Conservation (phyloP, 1,140 invertebrate genomes). For the Galendromus occidentalis region DNA sequence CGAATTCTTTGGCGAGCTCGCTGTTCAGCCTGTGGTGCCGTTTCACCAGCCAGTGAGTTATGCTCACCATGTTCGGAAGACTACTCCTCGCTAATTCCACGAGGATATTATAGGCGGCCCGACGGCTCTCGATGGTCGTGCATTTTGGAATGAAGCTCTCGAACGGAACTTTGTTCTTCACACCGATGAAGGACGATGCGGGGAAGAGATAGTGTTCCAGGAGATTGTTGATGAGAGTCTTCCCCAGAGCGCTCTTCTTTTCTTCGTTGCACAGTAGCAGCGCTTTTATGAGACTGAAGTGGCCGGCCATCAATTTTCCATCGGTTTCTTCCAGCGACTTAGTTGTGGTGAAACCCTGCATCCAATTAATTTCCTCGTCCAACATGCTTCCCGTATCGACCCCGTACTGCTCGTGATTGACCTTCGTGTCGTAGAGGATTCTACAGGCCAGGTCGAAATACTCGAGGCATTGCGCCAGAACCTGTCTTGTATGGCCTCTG, state of each 20-base stretch:
- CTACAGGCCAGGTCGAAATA: conserved; percentile 34
- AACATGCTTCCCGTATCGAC: conserved; percentile 30
- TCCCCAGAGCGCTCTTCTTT: conserved; percentile 26
- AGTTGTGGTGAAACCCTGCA: conserved; percentile 29
- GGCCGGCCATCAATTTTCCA: conserved; percentile 31
- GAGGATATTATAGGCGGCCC: conserved; percentile 32
- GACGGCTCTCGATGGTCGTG: conserved; percentile 27
- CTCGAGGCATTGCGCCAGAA: conserved; percentile 30
- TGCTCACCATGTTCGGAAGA: conserved; percentile 26
- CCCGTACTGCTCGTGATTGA: conserved; percentile 28
- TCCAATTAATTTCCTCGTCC: conserved; percentile 34
- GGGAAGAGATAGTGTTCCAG: conserved; percentile 34
- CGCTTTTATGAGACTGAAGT: conserved; percentile 30
- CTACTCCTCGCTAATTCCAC: conserved; percentile 29
- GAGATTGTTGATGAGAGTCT: conserved; percentile 23
- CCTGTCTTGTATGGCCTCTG: conserved; percentile 31
- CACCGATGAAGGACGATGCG: conserved; percentile 31
- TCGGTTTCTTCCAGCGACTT: conserved; percentile 24
- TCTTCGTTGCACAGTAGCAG: conserved; percentile 33
- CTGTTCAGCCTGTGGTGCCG: conserved; percentile 32
- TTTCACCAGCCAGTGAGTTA: conserved; percentile 28
- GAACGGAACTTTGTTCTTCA: conserved; percentile 23
- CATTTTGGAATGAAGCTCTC: conserved; percentile 24
- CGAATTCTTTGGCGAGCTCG: conserved; percentile 33
- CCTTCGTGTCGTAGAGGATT: conserved; percentile 27